A percentile compares a stretch with the other conserved stretches of the same genome.
Evolutionary conservation across 2,797 vertebrate genomes (phyloP).

Genomic region (Malurus leucopterus): DNA sequence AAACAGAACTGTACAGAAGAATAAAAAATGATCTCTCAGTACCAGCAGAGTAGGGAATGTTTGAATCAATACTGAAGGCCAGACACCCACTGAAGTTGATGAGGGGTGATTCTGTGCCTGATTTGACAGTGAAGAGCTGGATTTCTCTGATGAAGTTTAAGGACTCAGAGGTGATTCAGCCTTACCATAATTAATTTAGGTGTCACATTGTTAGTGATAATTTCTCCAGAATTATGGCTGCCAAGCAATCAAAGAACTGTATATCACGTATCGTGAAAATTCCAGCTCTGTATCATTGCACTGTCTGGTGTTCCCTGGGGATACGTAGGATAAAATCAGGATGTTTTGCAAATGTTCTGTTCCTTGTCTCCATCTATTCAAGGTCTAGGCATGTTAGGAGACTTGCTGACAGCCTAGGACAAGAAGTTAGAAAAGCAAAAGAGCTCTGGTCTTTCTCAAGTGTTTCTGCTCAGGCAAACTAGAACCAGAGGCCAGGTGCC

Average conservation of each 20-base stretch:
- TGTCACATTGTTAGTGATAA: not conserved
- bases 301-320: not conserved
- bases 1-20: not conserved
- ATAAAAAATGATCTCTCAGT: not conserved
- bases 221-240: not conserved
- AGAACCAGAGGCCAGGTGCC: not conserved
- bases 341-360: not conserved
- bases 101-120: not conserved
- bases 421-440: not conserved
- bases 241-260: not conserved
- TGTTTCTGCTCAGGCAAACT: not conserved
- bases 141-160: not conserved
- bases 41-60: not conserved
- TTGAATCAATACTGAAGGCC: not conserved
- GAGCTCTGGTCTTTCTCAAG: constrained; percentile 17
- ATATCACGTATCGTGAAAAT: not conserved
- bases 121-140: not conserved
- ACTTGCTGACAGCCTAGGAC: not conserved
- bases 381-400: not conserved
- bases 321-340: not conserved
- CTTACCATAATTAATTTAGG: not conserved
- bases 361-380: not conserved
- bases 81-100: not conserved
- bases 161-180: not conserved
- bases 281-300: not conserved